phyloP scores from a whole-genome alignment of 2,113 vertebrate species.

The Phalacrocorax carbo region DNA sequence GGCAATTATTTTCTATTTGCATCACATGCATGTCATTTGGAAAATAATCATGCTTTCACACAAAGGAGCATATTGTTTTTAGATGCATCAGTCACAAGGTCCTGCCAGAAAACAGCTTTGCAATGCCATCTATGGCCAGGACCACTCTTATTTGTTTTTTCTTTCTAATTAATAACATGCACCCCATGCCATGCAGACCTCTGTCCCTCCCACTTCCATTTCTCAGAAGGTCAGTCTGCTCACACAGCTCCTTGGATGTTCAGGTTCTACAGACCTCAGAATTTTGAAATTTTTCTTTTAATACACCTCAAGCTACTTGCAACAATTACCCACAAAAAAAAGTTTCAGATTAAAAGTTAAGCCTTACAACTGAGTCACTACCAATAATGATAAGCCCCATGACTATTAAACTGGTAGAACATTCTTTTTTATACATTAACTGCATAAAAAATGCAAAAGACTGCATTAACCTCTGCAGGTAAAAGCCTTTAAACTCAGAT shows the following conservation, averaged over 20 bases:
- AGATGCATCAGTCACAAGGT: background rate
- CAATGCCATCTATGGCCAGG: background rate
- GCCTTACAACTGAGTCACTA: fast-evolving
- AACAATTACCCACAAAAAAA: background rate
- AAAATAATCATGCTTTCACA: background rate
- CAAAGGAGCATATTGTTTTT: background rate
- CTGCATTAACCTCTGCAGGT: background rate
- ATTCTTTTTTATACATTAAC: background rate
- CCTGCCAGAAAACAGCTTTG: background rate
- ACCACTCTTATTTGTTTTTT: background rate
- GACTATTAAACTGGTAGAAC: background rate
- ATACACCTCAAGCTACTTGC: background rate
- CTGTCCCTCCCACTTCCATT: background rate
- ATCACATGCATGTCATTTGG: background rate
- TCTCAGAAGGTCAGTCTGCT: background rate
- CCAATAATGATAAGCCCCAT: background rate
- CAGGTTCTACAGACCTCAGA: background rate
- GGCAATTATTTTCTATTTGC: background rate
- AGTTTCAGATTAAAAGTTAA: background rate
- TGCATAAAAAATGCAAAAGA: no score
- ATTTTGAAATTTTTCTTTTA: background rate
- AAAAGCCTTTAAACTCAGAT: background rate
- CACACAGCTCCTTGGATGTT: background rate
- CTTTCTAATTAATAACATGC: background rate
- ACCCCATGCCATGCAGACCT: background rate